These are phyloP conservation scores for Papilio dardanus DNA, from an alignment of 1,140 invertebrate species.

Conservation along the genomic window DNA sequence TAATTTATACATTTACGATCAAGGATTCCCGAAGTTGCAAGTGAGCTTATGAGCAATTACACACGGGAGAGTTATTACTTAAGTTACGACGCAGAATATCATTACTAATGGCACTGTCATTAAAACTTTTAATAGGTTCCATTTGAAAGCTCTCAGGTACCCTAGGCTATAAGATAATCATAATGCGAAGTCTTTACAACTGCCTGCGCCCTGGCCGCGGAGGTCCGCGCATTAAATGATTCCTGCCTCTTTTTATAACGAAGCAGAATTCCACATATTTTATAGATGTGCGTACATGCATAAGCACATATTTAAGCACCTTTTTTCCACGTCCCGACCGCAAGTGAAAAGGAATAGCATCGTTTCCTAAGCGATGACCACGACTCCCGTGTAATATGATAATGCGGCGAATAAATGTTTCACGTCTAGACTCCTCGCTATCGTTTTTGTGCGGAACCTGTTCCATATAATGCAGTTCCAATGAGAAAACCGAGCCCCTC, in stretches of 20 bases:
- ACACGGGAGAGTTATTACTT: slow-evolving; percentile 37
- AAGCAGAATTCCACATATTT: slow-evolving; percentile 32
- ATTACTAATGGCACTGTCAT: slow-evolving; percentile 34
- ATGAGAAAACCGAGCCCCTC: slow-evolving; percentile 59
- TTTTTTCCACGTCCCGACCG: slow-evolving; percentile 59
- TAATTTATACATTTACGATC: slow-evolving; percentile 29
- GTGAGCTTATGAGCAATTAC: slow-evolving; percentile 32
- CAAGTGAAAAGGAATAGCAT: slow-evolving; percentile 77
- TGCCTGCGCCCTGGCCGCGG: neutral
- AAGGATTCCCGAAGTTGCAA: slow-evolving; percentile 32
- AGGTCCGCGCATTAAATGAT: slow-evolving; percentile 30
- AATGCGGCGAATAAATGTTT: slow-evolving; percentile 81
- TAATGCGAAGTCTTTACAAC: slow-evolving; percentile 31
- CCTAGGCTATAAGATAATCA: slow-evolving; percentile 37
- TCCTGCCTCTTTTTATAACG: slow-evolving; percentile 29
- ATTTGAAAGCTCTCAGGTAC: slow-evolving; percentile 28
- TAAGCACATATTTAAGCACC: slow-evolving; percentile 41
- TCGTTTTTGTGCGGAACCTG: slow-evolving; percentile 76
- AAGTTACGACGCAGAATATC: slow-evolving; percentile 36
- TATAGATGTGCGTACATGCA: slow-evolving; percentile 14
- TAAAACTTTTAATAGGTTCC: slow-evolving; percentile 38
- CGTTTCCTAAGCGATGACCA: slow-evolving; percentile 79
- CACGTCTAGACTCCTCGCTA: slow-evolving; percentile 73
- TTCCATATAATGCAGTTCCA: slow-evolving; percentile 64
- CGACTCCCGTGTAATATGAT: slow-evolving; percentile 81